These are phyloP conservation scores for Papilio demoleus DNA, from an alignment of 2,888 invertebrate species.

Conservation along the genomic window DNA sequence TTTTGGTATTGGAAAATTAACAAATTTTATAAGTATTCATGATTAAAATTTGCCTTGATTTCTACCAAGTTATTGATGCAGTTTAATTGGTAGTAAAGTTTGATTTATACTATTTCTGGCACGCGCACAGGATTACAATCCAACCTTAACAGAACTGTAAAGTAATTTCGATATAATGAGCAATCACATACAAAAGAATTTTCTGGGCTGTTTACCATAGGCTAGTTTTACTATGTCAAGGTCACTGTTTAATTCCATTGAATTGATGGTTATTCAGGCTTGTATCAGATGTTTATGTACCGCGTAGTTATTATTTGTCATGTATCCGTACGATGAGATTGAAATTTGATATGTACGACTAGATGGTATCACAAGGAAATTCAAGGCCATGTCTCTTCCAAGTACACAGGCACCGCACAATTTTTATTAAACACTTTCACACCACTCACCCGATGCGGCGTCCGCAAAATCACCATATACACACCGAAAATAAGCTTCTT, in stretches of 20 bases:
- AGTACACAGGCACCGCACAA: constrained; percentile 53
- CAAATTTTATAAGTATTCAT: too few species aligned
- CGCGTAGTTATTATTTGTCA: constrained; percentile 13
- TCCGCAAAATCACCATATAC: constrained; percentile 76
- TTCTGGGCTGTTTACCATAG: constrained; percentile 40
- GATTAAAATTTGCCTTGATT: too few species aligned
- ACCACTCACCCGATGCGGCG: constrained; percentile 68
- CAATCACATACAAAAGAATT: constrained; percentile 36
- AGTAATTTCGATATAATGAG: constrained; percentile 29
- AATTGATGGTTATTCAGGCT: constrained; percentile 5
- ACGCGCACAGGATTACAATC: constrained; percentile 13
- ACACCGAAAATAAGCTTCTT: constrained; percentile 73
- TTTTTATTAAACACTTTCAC: constrained; percentile 72
- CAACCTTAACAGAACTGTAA: constrained; percentile 24
- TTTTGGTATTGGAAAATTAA: too few species aligned
- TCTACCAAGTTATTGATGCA: constrained; percentile 1
- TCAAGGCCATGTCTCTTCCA: constrained; percentile 62
- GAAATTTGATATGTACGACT: constrained; percentile 52
- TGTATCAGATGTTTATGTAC: constrained; percentile 7
- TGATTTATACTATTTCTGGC: constrained; percentile 21
- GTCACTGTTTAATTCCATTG: constrained; percentile 38
- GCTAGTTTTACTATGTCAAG: constrained; percentile 41
- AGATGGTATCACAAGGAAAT: constrained; percentile 46
- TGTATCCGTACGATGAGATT: constrained; percentile 21
- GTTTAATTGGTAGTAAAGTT: constrained; percentile 4